Evolutionary conservation across 1,140 invertebrate genomes (phyloP).

Genomic region (Drosophila parabipectinata): DNA sequence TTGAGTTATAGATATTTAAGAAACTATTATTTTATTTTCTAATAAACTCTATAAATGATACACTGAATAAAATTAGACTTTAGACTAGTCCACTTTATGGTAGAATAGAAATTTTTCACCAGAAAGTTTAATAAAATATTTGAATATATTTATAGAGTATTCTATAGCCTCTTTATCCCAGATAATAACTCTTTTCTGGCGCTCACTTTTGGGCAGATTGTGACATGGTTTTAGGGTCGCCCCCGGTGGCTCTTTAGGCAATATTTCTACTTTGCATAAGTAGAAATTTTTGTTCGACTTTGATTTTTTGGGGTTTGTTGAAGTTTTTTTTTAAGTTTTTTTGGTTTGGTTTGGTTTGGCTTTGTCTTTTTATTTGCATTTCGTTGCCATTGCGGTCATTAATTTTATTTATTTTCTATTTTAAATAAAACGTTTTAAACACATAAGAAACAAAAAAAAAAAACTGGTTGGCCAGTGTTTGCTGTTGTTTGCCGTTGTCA

Average conservation of each 20-base stretch:
- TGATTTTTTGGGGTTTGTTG: conserved; percentile 29
- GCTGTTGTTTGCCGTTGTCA: conserved; percentile 70
- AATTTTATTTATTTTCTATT: conserved; percentile 75
- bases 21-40: too few relatives aligned
- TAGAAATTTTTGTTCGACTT: conserved; percentile 68
- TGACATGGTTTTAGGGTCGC: conserved; percentile 80
- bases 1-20: too few relatives aligned
- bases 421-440: conserved; percentile 34
- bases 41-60: too few relatives aligned
- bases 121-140: too few relatives aligned
- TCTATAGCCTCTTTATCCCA: not conserved
- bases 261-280: conserved; percentile 83
- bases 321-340: not conserved
- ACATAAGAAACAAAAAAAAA: not conserved
- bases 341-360: conserved; percentile 12
- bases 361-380: conserved; percentile 71
- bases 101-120: too few relatives aligned
- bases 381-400: conserved; percentile 76
- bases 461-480: conserved; percentile 73
- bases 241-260: conserved; percentile 68
- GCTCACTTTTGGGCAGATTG: conserved; percentile 56
- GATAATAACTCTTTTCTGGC: conserved; percentile 9
- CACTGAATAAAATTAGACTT: too few relatives aligned
- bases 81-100: too few relatives aligned
- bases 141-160: not conserved